Evolutionary conservation across 2,797 vertebrate genomes (phyloP).

Genomic region (Danio aesculapii): DNA sequence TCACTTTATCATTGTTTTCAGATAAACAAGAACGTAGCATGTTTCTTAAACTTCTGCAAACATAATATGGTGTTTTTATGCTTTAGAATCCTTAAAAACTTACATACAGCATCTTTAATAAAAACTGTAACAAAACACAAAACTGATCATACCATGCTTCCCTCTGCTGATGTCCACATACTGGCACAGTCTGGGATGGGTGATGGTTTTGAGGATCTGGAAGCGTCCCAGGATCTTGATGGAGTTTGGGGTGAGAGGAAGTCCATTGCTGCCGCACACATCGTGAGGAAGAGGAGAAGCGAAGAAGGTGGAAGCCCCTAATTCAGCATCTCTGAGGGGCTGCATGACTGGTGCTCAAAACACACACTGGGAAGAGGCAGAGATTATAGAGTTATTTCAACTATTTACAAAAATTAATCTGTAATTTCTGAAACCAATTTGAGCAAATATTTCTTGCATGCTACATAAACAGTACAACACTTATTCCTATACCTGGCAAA

Average conservation of each 20-base stretch:
- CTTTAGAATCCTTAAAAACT: too few relatives aligned
- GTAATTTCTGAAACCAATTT: neutral
- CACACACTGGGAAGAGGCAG: neutral
- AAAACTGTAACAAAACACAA: neutral
- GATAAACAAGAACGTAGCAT: too few relatives aligned
- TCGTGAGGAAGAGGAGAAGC: slow-evolving; percentile 98
- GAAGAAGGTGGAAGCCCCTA: slow-evolving; percentile 97
- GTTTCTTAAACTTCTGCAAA: too few relatives aligned
- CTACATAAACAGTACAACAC: neutral
- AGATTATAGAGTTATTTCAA: neutral
- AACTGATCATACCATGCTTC: slow-evolving; percentile 87
- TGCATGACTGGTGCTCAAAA: slow-evolving; percentile 79
- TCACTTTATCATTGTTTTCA: too few relatives aligned
- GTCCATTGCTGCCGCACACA: slow-evolving; percentile 97
- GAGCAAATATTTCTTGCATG: neutral
- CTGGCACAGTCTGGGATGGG: slow-evolving; percentile 94
- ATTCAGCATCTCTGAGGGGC: slow-evolving; percentile 88
- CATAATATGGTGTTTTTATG: too few relatives aligned
- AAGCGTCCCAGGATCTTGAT: slow-evolving; percentile 98
- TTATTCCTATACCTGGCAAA: too few relatives aligned
- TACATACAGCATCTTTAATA: too few relatives aligned
- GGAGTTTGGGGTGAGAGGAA: slow-evolving; percentile 97
- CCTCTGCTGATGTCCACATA: slow-evolving; percentile 96
- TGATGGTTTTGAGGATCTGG: slow-evolving; percentile 95
- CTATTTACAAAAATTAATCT: neutral